Percentiles rank a stretch among this genome's conserved stretches.
Conservation (phyloP, 1,140 invertebrate species). For the Meloidogyne exigua region DNA sequence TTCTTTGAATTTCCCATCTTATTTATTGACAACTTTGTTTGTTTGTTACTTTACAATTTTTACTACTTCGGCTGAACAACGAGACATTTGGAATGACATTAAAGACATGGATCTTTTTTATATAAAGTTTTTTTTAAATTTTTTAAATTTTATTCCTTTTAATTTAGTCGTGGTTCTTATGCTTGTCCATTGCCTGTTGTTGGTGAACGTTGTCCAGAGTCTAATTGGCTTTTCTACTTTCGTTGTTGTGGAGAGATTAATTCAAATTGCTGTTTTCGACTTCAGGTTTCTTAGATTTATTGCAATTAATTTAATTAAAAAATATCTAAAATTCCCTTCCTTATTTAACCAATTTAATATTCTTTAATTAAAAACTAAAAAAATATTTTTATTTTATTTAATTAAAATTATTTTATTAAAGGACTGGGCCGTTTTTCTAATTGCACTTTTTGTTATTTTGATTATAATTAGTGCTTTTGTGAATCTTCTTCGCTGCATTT, state of each 20-base stretch:
- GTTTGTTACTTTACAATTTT: not conserved
- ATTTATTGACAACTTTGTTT: not conserved
- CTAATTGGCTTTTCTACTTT: constrained; percentile 45
- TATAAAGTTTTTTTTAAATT: not conserved
- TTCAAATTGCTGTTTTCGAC: constrained; percentile 33
- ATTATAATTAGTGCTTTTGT: constrained; percentile 44
- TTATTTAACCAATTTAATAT: not conserved
- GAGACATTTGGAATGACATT: not conserved
- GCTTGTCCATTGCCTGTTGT: constrained; percentile 46
- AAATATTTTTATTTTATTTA: too few species aligned
- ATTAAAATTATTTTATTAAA: constrained; percentile 17
- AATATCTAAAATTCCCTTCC: too few species aligned
- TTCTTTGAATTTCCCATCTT: not conserved
- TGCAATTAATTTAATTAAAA: too few species aligned
- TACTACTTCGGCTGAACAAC: not conserved
- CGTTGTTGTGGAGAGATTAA: constrained; percentile 47
- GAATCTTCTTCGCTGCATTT: constrained; percentile 44
- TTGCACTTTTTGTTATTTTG: constrained; percentile 36
- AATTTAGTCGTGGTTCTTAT: constrained; percentile 30
- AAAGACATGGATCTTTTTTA: constrained; percentile 5
- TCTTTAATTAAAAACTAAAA: not conserved
- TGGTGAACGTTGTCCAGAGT: constrained; percentile 41
- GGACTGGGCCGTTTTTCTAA: constrained; percentile 42
- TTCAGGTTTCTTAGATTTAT: not conserved
- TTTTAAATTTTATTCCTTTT: not conserved